Evolutionary conservation across 2,888 invertebrate genomes (phyloP).

Genomic region (Sepiola atlantica): DNA sequence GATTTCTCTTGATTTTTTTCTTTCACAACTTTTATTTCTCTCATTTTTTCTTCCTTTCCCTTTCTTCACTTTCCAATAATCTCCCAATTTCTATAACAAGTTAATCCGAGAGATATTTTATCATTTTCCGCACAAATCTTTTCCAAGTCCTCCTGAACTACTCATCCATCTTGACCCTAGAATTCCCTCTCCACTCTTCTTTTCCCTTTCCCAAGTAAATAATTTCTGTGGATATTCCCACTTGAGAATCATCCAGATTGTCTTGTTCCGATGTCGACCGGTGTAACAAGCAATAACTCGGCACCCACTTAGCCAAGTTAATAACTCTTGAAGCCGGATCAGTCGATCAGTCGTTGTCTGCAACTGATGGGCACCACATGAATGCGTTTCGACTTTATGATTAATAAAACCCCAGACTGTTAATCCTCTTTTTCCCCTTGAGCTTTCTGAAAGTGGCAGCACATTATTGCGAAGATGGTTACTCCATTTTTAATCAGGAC

Average conservation of each 20-base stretch:
- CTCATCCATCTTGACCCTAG: background rate
- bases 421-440: background rate
- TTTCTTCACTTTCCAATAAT: background rate
- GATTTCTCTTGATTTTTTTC: background rate
- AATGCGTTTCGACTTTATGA: background rate
- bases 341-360: background rate
- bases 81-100: background rate
- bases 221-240: background rate
- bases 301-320: background rate
- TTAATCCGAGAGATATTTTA: background rate
- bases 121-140: background rate
- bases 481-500: background rate
- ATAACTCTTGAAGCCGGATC: slow-evolving; percentile 20
- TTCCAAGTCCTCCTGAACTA: background rate
- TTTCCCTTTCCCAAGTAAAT: background rate
- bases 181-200: background rate
- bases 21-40: background rate
- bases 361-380: slow-evolving; percentile 7
- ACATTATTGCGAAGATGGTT: background rate
- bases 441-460: background rate
- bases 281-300: slow-evolving; percentile 16
- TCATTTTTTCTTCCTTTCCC: background rate
- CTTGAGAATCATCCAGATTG: background rate
- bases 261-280: background rate
- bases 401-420: background rate